Evolutionary conservation across 1,140 invertebrate species (phyloP), one percentile per base, ranked within the genome.

Genomic region (Zaprionus ghesquierei): DNA sequence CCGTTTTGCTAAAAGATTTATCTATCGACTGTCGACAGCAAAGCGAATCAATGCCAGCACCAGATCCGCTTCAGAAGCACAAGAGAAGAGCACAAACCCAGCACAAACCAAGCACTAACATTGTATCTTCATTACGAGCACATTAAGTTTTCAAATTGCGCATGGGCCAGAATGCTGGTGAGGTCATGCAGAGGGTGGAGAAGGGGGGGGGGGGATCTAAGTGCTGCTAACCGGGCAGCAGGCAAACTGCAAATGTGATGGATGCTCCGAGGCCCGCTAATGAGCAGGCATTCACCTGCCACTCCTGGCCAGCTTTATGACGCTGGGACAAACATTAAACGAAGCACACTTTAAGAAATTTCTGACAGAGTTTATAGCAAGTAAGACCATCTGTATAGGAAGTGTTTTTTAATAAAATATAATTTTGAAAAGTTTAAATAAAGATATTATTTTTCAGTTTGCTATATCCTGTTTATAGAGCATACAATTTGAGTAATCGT

Each of bases 1-100:
- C 60, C 60, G 53, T 55, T n/a, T 65, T 49, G 49, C 76, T 51
- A 44, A 35, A 77, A 89, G 84, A 87, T 87, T 87, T 87, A 87
- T 87, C 73, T 79, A 68, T 69, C 66, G 64, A 60, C 31, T 23
- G 35, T 6, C 20, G 69, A 41, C 51, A 41, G 22, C 38, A 59
- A 50, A 61, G 59, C 22, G 55, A 72, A 55, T 66, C 60, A 71
- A 56, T 71, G 61, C 54, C 72, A 29, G 18, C 49, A 35, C 9
- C 56, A 55, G 46, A 10, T 15, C n/a, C 35, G 35, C 35, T 2
- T 15, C 35, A 41, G 35, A 15, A 5, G n/a, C 35, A 15, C 3
- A 2, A 2, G 35, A n/a, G 35, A 41, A 15, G 35, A 41, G 35
- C 35, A 41, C 35, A 33, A 33, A 12, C 10, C 10, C 3, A 54